Percentiles rank a stretch among this genome's conserved stretches.
phyloP scores from a whole-genome alignment of 2,888 invertebrate species.

The Thereva nobilitata region DNA sequence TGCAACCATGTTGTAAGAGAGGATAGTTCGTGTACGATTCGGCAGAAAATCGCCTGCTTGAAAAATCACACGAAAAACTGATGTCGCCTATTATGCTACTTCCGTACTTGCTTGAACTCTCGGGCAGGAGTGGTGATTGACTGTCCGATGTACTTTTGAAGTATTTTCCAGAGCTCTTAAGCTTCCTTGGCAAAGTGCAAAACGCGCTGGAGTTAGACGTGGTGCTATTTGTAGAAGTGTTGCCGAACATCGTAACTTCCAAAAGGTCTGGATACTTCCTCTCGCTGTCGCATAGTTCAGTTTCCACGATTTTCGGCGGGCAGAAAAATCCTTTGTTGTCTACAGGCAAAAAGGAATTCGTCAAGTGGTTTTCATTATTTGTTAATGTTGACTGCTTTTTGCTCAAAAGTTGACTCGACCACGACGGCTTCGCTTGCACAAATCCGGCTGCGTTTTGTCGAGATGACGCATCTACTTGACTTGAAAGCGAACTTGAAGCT shows the following conservation, averaged over 20 bases:
- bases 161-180: slow-evolving; percentile 53
- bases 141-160: slow-evolving; percentile 65
- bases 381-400: slow-evolving; percentile 28
- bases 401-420: slow-evolving; percentile 57
- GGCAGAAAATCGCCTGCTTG: slow-evolving; percentile 59
- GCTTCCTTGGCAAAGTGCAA: slow-evolving; percentile 68
- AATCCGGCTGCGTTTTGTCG: slow-evolving; percentile 23
- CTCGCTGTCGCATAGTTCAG: slow-evolving; percentile 53
- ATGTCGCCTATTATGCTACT: slow-evolving; percentile 71
- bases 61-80: slow-evolving; percentile 62
- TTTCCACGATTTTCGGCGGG: slow-evolving; percentile 56
- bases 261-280: slow-evolving; percentile 56
- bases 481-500: slow-evolving; percentile 64
- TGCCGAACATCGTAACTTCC: slow-evolving; percentile 55
- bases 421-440: slow-evolving; percentile 54
- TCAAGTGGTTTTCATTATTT: not conserved
- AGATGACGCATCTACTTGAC: slow-evolving; percentile 56
- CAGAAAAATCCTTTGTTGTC: slow-evolving; percentile 45
- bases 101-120: slow-evolving; percentile 67
- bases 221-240: slow-evolving; percentile 17
- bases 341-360: not conserved
- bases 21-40: slow-evolving; percentile 59
- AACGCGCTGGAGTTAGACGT: slow-evolving; percentile 53
- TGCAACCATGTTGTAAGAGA: slow-evolving; percentile 48
- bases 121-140: slow-evolving; percentile 72